A percentile compares a stretch with the other conserved stretches of the same genome.
These are phyloP conservation scores for Myioborus melanocephalus DNA, from an alignment of 2,797 vertebrate genomes.

Conservation along the genomic window DNA sequence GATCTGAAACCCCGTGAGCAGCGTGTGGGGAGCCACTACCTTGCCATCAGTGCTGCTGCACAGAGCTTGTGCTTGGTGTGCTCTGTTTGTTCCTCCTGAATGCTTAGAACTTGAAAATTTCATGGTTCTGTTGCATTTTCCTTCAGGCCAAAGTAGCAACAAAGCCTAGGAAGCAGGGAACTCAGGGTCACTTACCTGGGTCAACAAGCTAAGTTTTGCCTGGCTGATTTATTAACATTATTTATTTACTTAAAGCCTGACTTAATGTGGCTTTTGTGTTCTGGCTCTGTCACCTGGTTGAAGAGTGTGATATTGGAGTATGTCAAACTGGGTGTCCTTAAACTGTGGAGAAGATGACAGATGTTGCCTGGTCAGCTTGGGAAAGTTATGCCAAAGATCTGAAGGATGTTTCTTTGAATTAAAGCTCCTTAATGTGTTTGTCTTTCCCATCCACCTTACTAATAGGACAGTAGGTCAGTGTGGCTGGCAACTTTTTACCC, in stretches of 20 bases:
- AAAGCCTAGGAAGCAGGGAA: neutral
- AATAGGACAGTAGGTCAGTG: neutral
- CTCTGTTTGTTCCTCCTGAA: neutral
- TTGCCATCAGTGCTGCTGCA: neutral
- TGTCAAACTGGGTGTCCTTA: neutral
- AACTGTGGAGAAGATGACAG: neutral
- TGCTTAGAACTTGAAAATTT: neutral
- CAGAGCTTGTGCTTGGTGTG: neutral
- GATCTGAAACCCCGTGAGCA: neutral
- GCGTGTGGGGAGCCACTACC: rapidly evolving
- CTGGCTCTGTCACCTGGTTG: neutral
- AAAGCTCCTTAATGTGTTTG: neutral
- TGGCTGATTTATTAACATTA: neutral
- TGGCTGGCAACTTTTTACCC: neutral
- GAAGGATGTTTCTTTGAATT: neutral
- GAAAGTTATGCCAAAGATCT: neutral
- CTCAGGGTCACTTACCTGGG: neutral
- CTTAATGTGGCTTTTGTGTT: neutral
- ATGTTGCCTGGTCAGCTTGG: neutral
- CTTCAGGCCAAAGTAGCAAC: neutral
- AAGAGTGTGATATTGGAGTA: neutral
- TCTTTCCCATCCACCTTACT: neutral
- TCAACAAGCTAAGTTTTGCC: neutral
- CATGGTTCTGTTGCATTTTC: neutral
- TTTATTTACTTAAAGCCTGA: neutral